Conservation (phyloP, 30 jellyfish, hydroid and myxozoan genomes). For the Aurelia aurita region DNA sequence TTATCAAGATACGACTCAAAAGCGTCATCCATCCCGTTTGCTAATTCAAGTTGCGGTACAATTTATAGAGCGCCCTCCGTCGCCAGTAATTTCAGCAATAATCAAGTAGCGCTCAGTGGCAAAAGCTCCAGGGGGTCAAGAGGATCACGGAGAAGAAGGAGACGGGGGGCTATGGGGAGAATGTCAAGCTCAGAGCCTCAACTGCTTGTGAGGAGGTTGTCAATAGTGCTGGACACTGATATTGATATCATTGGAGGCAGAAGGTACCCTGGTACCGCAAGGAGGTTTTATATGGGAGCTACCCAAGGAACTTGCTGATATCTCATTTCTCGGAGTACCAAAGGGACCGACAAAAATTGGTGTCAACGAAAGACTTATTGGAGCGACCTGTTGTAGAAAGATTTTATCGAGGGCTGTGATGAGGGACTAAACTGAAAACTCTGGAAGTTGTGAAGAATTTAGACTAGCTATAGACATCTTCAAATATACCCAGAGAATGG, state of each 20-base stretch:
- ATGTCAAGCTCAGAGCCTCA: slow-evolving; percentile 86
- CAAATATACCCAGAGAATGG: no score
- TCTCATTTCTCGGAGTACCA: no score
- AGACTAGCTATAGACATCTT: no score
- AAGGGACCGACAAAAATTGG: no score
- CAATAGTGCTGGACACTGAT: slow-evolving; percentile 80
- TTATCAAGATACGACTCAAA: slow-evolving; percentile 72
- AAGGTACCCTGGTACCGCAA: slow-evolving; percentile 70
- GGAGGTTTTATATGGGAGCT: slow-evolving; percentile 65
- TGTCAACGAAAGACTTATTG: no score
- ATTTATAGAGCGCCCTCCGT: slow-evolving; percentile 77
- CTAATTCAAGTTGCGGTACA: slow-evolving; percentile 82
- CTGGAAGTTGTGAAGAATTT: no score
- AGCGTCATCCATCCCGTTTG: slow-evolving; percentile 83
- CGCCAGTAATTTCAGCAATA: slow-evolving; percentile 71
- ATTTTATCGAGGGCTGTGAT: no score
- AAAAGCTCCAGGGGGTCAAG: slow-evolving; percentile 57
- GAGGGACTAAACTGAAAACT: no score
- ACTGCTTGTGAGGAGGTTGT: slow-evolving; percentile 59
- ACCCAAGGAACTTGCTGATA: slow-evolving; percentile 66
- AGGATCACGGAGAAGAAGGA: slow-evolving; percentile 59
- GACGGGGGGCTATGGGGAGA: slow-evolving; percentile 73
- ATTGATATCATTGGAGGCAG: slow-evolving; percentile 64
- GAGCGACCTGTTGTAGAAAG: no score
- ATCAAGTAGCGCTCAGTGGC: slow-evolving; percentile 30